phyloP scores from a whole-genome alignment of 2,888 invertebrate species.

The Synergus japonicus region DNA sequence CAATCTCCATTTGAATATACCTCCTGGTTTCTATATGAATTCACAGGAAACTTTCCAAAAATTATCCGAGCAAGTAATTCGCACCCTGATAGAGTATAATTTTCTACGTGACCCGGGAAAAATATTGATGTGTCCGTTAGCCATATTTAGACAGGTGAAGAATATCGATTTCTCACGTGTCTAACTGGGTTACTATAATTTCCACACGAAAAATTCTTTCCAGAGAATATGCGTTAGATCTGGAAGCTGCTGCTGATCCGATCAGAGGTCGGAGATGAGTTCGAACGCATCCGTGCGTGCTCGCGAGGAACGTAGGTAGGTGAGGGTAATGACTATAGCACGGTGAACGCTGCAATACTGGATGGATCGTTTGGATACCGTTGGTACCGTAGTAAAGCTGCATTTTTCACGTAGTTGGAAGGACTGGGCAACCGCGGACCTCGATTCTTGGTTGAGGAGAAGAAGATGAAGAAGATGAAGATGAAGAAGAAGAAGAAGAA shows the following conservation, averaged over 20 bases:
- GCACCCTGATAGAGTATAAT: not conserved
- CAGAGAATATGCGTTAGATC: conserved; percentile 51
- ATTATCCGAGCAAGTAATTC: not conserved
- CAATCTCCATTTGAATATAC: no score
- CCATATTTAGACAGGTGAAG: conserved; percentile 6
- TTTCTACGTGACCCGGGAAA: not conserved
- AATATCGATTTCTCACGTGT: conserved; percentile 37
- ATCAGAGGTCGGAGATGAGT: conserved; percentile 45
- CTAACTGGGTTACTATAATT: conserved; percentile 37
- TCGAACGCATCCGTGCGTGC: conserved; percentile 49
- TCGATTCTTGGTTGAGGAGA: conserved; percentile 54
- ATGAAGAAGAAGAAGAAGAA: conserved; percentile 48
- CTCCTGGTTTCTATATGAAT: no score
- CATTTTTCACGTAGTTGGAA: conserved; percentile 70
- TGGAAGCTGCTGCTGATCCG: conserved; percentile 51
- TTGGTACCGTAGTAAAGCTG: conserved; percentile 66
- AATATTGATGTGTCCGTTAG: conserved; percentile 25
- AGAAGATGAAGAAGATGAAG: conserved; percentile 50
- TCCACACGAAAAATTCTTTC: conserved; percentile 42
- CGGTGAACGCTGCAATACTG: conserved; percentile 47
- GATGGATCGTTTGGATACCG: conserved; percentile 65
- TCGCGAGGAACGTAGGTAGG: conserved; percentile 48
- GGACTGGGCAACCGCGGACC: conserved; percentile 61
- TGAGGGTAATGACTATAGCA: conserved; percentile 52
- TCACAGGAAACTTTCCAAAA: no score